Evolutionary conservation across 2,888 invertebrate genomes (phyloP).

Genomic region (Dasysyrphus albostriatus): DNA sequence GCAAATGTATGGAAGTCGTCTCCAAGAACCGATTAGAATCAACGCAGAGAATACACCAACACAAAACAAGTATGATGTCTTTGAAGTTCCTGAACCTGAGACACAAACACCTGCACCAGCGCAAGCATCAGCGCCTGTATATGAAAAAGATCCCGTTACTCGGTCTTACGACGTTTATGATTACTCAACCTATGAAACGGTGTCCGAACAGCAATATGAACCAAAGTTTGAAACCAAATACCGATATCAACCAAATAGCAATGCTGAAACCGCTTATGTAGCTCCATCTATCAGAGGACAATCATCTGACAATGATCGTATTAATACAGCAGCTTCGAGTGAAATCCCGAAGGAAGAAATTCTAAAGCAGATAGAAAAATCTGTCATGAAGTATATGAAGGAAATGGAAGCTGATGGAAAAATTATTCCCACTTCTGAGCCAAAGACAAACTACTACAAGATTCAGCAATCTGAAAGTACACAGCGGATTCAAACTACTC

Average conservation of each 20-base stretch:
- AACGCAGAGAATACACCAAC: slow-evolving; percentile 57
- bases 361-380: slow-evolving; percentile 83
- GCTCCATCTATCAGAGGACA: slow-evolving; percentile 40
- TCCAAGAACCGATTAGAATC: slow-evolving; percentile 79
- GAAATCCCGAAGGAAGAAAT: slow-evolving; percentile 83
- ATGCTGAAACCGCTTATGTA: slow-evolving; percentile 67
- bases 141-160: slow-evolving; percentile 80
- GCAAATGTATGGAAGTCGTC: slow-evolving; percentile 80
- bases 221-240: slow-evolving; percentile 77
- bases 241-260: slow-evolving; percentile 75
- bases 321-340: slow-evolving; percentile 80
- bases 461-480: slow-evolving; percentile 78
- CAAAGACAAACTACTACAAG: slow-evolving; percentile 80
- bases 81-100: slow-evolving; percentile 60
- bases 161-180: slow-evolving; percentile 79
- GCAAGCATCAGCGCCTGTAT: slow-evolving; percentile 77
- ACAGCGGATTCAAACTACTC: slow-evolving; percentile 81
- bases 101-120: slow-evolving; percentile 59
- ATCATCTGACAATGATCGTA: slow-evolving; percentile 68
- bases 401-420: slow-evolving; percentile 83
- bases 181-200: slow-evolving; percentile 66
- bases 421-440: slow-evolving; percentile 79
- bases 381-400: slow-evolving; percentile 83
- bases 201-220: slow-evolving; percentile 68
- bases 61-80: slow-evolving; percentile 69